Evolutionary conservation across 2,888 invertebrate species (phyloP).

Genomic region (Lydus trimaculatus): DNA sequence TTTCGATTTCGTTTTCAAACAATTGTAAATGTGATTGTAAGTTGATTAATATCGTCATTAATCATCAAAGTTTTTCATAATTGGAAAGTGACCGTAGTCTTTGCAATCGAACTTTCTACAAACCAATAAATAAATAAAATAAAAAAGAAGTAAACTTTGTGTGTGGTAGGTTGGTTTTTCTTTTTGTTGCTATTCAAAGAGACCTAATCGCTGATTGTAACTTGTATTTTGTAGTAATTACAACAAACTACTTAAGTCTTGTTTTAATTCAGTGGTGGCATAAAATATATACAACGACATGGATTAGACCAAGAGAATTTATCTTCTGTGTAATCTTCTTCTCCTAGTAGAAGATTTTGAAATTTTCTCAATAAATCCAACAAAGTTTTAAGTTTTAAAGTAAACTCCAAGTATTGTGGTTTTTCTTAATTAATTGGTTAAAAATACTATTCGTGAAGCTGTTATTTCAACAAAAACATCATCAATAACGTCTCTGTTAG

Average conservation of each 20-base stretch:
- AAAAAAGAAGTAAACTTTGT: neutral
- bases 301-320: constrained; percentile 6
- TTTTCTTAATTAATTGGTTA: constrained; percentile 10
- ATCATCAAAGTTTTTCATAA: neutral
- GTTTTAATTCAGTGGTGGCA: neutral
- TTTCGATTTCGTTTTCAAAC: neutral
- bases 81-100: neutral
- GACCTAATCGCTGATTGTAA: neutral
- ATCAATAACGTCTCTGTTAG: neutral
- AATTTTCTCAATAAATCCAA: constrained; percentile 8
- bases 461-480: neutral
- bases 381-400: neutral
- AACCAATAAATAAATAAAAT: too few species aligned
- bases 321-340: constrained; percentile 14
- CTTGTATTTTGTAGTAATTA: constrained; percentile 14
- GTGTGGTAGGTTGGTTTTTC: neutral
- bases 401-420: neutral
- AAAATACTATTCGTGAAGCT: too few species aligned
- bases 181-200: neutral
- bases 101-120: neutral
- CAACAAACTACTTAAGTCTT: constrained; percentile 13
- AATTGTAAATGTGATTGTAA: constrained; percentile 1
- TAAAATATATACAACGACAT: neutral
- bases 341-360: neutral
- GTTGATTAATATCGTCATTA: constrained; percentile 7